These are phyloP conservation scores for Tachina lurida DNA, from an alignment of 2,888 invertebrate genomes.

Conservation along the genomic window DNA sequence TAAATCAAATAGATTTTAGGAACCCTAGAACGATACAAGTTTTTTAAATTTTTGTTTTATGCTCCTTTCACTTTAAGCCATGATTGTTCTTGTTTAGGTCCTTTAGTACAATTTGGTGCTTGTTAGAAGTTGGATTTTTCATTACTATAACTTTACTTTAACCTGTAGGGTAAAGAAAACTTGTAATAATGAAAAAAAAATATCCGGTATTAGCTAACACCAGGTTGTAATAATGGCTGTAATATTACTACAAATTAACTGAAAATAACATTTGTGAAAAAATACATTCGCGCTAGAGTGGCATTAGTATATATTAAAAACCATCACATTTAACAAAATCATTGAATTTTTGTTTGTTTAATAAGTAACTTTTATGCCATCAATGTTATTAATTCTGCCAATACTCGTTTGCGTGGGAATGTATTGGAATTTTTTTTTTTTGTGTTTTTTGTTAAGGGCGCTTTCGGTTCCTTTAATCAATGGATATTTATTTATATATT, in stretches of 20 bases:
- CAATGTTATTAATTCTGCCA: neutral
- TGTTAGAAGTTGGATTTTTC: too few relatives aligned
- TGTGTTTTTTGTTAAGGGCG: slow-evolving; percentile 38
- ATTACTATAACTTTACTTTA: too few relatives aligned
- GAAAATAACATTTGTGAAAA: too few relatives aligned
- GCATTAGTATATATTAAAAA: neutral
- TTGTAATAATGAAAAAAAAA: too few relatives aligned
- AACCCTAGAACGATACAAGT: neutral
- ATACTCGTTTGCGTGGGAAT: neutral
- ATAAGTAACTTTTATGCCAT: neutral
- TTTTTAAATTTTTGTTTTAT: neutral
- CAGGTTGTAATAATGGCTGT: too few relatives aligned
- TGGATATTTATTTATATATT: slow-evolving; percentile 52
- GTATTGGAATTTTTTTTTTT: neutral
- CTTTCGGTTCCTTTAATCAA: slow-evolving; percentile 62
- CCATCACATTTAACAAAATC: neutral
- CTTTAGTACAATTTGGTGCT: too few relatives aligned
- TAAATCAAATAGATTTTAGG: neutral
- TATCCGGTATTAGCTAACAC: too few relatives aligned
- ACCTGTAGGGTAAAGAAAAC: too few relatives aligned
- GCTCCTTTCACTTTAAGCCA: neutral
- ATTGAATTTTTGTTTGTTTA: slow-evolving; percentile 16
- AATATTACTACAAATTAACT: too few relatives aligned
- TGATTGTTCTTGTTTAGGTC: too few relatives aligned
- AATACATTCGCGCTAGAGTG: too few relatives aligned